Percentiles rank a stretch among this genome's conserved stretches.
These are phyloP conservation scores for Galaxias olidus DNA, from an alignment of 2,797 vertebrate genomes.

Conservation along the genomic window DNA sequence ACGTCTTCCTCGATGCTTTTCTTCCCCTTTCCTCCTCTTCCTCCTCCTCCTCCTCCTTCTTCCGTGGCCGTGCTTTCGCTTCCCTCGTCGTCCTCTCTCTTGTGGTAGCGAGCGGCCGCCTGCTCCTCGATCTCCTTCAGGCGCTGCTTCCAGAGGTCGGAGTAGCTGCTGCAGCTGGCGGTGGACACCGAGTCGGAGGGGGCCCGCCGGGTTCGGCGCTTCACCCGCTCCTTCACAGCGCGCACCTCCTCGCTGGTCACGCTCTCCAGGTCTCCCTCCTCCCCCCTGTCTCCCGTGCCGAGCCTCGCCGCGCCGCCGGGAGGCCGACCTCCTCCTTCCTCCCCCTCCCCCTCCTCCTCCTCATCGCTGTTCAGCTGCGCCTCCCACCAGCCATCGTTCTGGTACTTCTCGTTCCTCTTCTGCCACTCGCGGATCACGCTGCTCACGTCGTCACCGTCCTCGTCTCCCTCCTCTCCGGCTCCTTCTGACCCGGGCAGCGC, in stretches of 20 bases:
- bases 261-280: constrained; percentile 77
- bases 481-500: constrained; percentile 42
- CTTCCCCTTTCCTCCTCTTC: constrained; percentile 33
- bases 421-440: constrained; percentile 88
- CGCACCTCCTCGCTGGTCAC: constrained; percentile 83
- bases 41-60: constrained; percentile 5
- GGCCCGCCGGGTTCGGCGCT: constrained; percentile 49
- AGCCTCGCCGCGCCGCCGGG: constrained; percentile 7
- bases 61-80: constrained; percentile 58
- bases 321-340: constrained; percentile 24
- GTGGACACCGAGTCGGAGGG: constrained; percentile 75
- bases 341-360: constrained; percentile 57
- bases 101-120: constrained; percentile 74
- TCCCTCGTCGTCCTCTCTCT: constrained; percentile 43
- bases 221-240: constrained; percentile 76
- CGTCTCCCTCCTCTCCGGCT: constrained; percentile 39
- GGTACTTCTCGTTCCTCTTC: constrained; percentile 85
- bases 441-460: constrained; percentile 69
- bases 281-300: constrained; percentile 27
- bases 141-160: constrained; percentile 89
- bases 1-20: constrained; percentile 73
- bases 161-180: constrained; percentile 77
- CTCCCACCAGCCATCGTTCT: constrained; percentile 76
- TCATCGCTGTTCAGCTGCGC: constrained; percentile 70
- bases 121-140: constrained; percentile 88